Conservation (phyloP, 2,888 invertebrate genomes). For the Acholoe squamosa region DNA sequence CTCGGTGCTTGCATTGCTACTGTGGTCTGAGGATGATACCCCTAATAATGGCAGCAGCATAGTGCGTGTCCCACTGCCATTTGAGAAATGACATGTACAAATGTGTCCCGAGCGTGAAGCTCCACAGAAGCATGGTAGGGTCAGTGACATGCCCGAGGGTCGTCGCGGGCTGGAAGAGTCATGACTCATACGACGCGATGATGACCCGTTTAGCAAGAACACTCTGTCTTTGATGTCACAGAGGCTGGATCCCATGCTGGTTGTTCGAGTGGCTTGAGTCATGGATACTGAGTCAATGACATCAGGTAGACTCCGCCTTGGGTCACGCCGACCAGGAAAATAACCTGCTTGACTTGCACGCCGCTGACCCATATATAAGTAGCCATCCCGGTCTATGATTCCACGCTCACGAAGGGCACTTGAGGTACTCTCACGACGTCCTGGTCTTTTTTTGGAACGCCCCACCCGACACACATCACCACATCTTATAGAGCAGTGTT, state of each 20-base stretch:
- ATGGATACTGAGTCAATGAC: conserved; percentile 38
- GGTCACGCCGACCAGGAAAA: not conserved
- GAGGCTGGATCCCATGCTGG: conserved; percentile 42
- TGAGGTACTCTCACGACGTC: not conserved
- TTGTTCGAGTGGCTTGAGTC: conserved; percentile 15
- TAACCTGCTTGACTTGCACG: not conserved
- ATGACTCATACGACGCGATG: not conserved
- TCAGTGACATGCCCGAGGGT: conserved; percentile 37
- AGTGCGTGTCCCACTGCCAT: not conserved
- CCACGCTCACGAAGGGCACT: not conserved
- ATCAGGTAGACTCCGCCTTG: conserved; percentile 32
- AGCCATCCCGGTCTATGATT: conserved; percentile 24
- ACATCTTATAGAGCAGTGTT: conserved; percentile 3
- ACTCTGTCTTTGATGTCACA: conserved; percentile 3
- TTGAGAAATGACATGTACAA: not conserved
- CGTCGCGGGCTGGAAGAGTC: not conserved
- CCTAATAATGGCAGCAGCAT: not conserved
- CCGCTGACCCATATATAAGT: conserved; percentile 46
- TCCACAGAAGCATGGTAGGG: not conserved
- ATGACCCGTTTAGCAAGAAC: not conserved
- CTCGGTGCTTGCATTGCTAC: not conserved
- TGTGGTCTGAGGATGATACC: not conserved
- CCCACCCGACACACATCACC: not conserved
- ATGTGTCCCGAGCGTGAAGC: not conserved
- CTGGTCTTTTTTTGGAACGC: not conserved